A percentile compares a stretch with the other conserved stretches of the same genome.
Conservation (phyloP, 2,113 vertebrate species). For the Columbina picui region DNA sequence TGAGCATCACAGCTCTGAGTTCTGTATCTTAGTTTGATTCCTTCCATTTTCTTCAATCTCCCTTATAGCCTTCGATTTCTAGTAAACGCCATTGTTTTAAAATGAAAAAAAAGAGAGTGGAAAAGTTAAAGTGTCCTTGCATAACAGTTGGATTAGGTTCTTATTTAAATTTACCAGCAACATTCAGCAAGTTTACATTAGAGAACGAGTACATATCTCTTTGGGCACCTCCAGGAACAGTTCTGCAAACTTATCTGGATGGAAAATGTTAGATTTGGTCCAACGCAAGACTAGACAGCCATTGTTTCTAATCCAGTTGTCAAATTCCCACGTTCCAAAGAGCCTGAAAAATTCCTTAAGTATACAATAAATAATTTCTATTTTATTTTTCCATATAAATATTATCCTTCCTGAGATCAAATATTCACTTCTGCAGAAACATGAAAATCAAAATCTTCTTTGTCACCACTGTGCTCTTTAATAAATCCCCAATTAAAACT, state of each 20-base stretch:
- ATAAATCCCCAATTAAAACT: neutral
- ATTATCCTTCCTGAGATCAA: neutral
- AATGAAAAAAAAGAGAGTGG: neutral
- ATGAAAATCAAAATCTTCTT: neutral
- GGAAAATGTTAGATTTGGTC: neutral
- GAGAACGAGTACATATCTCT: neutral
- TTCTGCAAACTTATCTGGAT: neutral
- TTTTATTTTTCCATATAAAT: neutral
- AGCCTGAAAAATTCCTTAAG: neutral
- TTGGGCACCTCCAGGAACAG: neutral
- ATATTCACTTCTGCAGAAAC: neutral
- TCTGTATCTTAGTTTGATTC: neutral
- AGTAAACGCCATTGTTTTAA: neutral
- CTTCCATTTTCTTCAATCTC: neutral
- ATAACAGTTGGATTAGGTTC: neutral
- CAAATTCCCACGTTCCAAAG: neutral
- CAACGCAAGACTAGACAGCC: neutral
- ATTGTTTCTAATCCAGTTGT: neutral
- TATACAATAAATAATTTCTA: neutral
- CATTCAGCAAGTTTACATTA: neutral
- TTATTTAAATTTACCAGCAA: neutral
- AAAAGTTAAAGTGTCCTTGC: neutral
- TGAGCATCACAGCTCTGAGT: neutral
- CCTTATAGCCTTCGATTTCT: neutral
- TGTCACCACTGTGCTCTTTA: neutral